phyloP scores from a whole-genome alignment of 2,888 invertebrate species.

The Hirtodrosophila confusa region DNA sequence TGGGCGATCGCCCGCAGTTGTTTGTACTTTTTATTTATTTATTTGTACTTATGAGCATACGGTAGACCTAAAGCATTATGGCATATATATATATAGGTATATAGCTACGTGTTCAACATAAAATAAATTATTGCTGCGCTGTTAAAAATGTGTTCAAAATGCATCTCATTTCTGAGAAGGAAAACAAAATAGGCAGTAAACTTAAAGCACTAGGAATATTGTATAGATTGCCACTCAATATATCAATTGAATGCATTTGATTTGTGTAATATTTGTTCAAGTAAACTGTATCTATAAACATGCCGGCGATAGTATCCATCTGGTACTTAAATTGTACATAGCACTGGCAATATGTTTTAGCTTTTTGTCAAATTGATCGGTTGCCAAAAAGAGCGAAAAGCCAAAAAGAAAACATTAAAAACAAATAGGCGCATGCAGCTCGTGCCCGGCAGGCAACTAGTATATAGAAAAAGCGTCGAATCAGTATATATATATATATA shows the following conservation, averaged over 20 bases:
- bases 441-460: slow-evolving; percentile 39
- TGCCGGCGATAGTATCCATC: slow-evolving; percentile 19
- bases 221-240: slow-evolving; percentile 1
- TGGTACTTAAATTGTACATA: slow-evolving; percentile 42
- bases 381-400: slow-evolving; percentile 63
- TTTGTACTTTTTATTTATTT: slow-evolving; percentile 60
- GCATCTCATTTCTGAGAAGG: no score
- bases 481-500: slow-evolving; percentile 27
- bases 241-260: not conserved
- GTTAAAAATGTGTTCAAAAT: not conserved
- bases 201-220: no score
- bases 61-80: slow-evolving; percentile 5
- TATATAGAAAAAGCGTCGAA: slow-evolving; percentile 40
- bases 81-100: not conserved
- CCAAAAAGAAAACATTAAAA: slow-evolving; percentile 46
- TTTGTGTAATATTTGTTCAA: not conserved
- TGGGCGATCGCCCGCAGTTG: slow-evolving; percentile 52
- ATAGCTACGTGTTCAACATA: slow-evolving; percentile 12
- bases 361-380: slow-evolving; percentile 61
- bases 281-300: slow-evolving; percentile 14
- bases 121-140: slow-evolving; percentile 32
- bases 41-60: slow-evolving; percentile 45
- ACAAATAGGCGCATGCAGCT: slow-evolving; percentile 63
- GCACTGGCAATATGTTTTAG: slow-evolving; percentile 37
- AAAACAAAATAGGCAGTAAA: no score